phyloP scores from a whole-genome alignment of 1,140 invertebrate genomes.

The Onthophagus taurus region DNA sequence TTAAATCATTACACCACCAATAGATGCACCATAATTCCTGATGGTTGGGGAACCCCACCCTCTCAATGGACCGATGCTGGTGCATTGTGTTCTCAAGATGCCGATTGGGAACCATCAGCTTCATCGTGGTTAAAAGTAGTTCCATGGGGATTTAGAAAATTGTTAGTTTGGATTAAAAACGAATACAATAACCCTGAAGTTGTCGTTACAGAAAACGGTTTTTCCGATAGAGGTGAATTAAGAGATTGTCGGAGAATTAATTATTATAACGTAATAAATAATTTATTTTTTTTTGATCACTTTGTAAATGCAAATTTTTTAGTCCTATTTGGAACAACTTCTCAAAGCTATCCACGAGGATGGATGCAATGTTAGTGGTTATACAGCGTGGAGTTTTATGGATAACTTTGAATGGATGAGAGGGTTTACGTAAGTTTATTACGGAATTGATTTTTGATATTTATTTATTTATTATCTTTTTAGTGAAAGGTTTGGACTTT shows the following conservation, averaged over 20 bases:
- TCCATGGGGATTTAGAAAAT: conserved; percentile 28
- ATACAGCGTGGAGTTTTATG: conserved; percentile 53
- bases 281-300: no score
- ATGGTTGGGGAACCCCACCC: neutral
- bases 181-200: conserved; percentile 23
- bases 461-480: conserved; percentile 16
- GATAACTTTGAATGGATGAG: conserved; percentile 56
- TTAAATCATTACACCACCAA: conserved; percentile 48
- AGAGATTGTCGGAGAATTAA: conserved; percentile 44
- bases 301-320: no score
- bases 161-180: conserved; percentile 27
- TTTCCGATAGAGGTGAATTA: conserved; percentile 28
- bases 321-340: conserved; percentile 39
- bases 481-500: conserved; percentile 46
- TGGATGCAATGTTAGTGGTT: conserved; percentile 38
- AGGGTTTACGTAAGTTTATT: conserved; percentile 35
- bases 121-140: conserved; percentile 15
- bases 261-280: conserved; percentile 35
- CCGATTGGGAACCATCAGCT: conserved; percentile 12
- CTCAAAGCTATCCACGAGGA: conserved; percentile 33
- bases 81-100: neutral
- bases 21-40: neutral
- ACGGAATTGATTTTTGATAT: neutral
- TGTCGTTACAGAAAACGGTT: conserved; percentile 27
- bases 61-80: neutral